Base-by-base conservation (phyloP, 2,888 invertebrate species). In the Itoplectis maculator region DNA sequence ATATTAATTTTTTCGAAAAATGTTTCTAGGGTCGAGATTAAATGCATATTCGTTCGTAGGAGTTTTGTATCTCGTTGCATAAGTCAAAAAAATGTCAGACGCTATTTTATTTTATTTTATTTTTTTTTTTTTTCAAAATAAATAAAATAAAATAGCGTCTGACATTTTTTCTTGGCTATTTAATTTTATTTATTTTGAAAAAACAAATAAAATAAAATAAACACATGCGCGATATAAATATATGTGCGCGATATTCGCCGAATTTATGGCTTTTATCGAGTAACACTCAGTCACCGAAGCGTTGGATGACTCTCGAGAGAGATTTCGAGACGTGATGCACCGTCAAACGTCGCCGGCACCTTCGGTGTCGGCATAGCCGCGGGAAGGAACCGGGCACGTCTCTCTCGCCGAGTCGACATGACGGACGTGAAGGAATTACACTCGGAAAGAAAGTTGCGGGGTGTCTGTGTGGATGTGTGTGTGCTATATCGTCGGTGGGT, bases 351-450 rank as follows among this genome's bases (percentile, higher is more conserved):
- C n/a, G n/a, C n/a, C n/a, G 0, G 15, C 9, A 35, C 37, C 18
- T 9, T 37, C 13, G 18, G 18, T 73, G 35, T 35, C 47, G 15
- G 18, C 49, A 45, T n/a, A n/a, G n/a, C n/a, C 15, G 35, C n/a
- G 11, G 20, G 47, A 18, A 11, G n/a, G 15, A 35, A 29, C 29
- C 61, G 35, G 18, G 35, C 47, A 59, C 47, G 73, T 47, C 49
- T 18, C 73, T 18, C n/a, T n/a, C n/a, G n/a, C n/a, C 20, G 49
- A 49, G 37, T 37, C 18, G 73, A 73, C 59, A 79, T 59, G 74
- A 74, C 51, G 61, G 61, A 79, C 65, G 68, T 79, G 72, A 79
- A 74, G 74, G 6, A 68, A 74, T 68, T 79, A 56, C 59, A 47
- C 68, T 51, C 45, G 51, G 37, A 47, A 65, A 49, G 56, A 61